phyloP scores from a whole-genome alignment of 2,113 vertebrate species.

The Oreochromis tanganicae region DNA sequence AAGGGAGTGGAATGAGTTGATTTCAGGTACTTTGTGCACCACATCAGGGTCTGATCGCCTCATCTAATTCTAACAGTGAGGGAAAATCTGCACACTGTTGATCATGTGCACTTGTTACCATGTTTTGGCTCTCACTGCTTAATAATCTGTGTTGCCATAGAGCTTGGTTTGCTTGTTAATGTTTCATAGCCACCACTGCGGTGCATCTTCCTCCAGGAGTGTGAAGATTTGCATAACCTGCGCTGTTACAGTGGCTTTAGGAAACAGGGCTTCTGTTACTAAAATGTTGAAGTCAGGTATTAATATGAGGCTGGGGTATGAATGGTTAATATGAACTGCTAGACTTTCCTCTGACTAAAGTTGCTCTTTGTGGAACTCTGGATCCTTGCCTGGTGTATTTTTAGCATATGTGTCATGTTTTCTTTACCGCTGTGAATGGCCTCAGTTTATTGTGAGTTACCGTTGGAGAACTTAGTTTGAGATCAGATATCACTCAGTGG shows the following conservation, averaged over 20 bases:
- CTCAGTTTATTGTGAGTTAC: slow-evolving; percentile 51
- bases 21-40: background rate
- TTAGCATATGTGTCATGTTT: slow-evolving; percentile 61
- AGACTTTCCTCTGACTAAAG: slow-evolving; percentile 33
- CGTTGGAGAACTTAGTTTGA: slow-evolving; percentile 19
- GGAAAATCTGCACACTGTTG: background rate
- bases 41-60: background rate
- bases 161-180: background rate
- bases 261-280: background rate
- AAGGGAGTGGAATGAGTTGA: background rate
- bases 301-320: background rate
- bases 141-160: background rate
- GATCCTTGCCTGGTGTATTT: slow-evolving; percentile 47
- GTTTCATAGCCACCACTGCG: background rate
- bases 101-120: background rate
- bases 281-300: background rate
- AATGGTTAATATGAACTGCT: background rate
- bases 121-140: background rate
- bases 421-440: slow-evolving; percentile 51
- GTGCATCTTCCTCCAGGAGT: background rate
- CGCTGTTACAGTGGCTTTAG: background rate
- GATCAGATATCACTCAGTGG: slow-evolving; percentile 54
- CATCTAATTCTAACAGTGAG: background rate
- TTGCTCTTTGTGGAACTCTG: slow-evolving; percentile 46
- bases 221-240: background rate